Evolutionary conservation across 2,797 vertebrate genomes (phyloP), one percentile per base, ranked within the genome.

Genomic region (Synanceia verrucosa): DNA sequence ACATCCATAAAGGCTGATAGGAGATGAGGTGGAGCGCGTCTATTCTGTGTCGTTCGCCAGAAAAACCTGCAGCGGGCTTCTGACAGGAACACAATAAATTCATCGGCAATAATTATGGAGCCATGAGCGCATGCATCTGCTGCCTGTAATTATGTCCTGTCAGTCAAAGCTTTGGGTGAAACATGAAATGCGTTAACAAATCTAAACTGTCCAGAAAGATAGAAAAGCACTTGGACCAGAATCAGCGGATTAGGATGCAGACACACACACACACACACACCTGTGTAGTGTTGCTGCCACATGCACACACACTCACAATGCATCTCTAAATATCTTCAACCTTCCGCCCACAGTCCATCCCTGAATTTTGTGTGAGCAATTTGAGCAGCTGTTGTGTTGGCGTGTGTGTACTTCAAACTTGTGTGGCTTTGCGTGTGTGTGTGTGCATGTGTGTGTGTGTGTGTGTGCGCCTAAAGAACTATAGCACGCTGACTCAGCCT

Each of bases 401-500:
- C 7, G 6, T 62, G 58, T 63, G 62, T 44, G 10, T 16, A 50
- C 34, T 24, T 55, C 1, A 60, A 75, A 68, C 26, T 34, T 39
- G 41, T 51, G 31, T 50, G 67, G 47, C 39, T 5, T 57, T 56
- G 63, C 12, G 34, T 29, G 19, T 19, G 44, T 31, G 29, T 23
- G 14, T 8, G 3, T 43, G 31, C 24, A n/a, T 44, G 10, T 52
- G 47, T 31, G 52, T 21, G 55, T 26, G 41, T 34, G 51, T 46
- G 61, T 66, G 43, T 47, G 13, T 62, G 37, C 73, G 64, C 56
- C 58, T 60, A 53, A 65, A 84, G 56, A 86, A 78, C 73, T 67
- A 75, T 39, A 78, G 72, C 73, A 71, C 61, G 80, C 79, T 86
- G 86, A 85, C 79, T 91, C 88, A 88, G 87, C 82, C 73, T 81